Evolutionary conservation across 2,113 vertebrate genomes (phyloP).

Genomic region (Urocitellus parryii): DNA sequence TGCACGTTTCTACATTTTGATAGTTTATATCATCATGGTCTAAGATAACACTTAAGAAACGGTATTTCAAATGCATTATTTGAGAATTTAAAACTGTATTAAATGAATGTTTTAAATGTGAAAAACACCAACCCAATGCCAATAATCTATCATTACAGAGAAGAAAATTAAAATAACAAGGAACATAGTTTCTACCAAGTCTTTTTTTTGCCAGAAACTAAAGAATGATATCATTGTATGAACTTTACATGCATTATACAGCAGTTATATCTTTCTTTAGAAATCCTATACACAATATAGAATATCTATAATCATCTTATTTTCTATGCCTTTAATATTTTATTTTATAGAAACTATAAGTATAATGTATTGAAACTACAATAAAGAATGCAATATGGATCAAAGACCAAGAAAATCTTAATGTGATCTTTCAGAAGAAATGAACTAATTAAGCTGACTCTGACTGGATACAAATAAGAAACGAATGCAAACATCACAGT

Average conservation of each 20-base stretch:
- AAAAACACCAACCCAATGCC: constrained; percentile 19
- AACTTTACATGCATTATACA: not conserved
- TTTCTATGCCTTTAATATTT: not conserved
- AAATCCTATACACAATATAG: not conserved
- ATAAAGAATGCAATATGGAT: not conserved
- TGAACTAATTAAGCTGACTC: constrained; percentile 53
- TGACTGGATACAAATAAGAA: not conserved
- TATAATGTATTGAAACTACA: not conserved
- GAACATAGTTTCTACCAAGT: not conserved
- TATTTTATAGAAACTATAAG: constrained; percentile 7
- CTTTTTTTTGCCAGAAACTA: not conserved
- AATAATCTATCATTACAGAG: constrained; percentile 33
- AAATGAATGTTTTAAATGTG: not conserved
- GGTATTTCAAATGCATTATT: constrained; percentile 16
- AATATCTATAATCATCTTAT: constrained; percentile 28
- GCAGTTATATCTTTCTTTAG: constrained; percentile 1
- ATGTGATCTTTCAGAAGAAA: not conserved
- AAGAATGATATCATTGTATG: not conserved
- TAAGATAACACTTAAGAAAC: constrained; percentile 43
- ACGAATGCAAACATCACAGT: constrained; percentile 61
- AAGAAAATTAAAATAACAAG: constrained; percentile 70
- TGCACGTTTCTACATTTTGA: not conserved
- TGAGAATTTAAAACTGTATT: constrained; percentile 27
- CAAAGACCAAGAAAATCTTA: constrained; percentile 2
- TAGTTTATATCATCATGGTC: not conserved